phyloP scores from a whole-genome alignment of 1,140 invertebrate species.

The Cotesia typhae region DNA sequence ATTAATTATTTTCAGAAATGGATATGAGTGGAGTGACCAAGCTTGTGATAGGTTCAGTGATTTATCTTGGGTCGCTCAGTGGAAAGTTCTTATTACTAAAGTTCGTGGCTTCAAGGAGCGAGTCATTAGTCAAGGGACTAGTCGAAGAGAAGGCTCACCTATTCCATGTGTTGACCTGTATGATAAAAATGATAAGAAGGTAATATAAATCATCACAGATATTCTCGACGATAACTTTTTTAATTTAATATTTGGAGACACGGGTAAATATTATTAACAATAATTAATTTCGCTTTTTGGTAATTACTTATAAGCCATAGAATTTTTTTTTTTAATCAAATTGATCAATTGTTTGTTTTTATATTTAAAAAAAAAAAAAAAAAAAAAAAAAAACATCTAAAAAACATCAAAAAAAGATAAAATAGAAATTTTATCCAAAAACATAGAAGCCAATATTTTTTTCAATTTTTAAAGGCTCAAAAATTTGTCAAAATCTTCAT shows the following conservation, averaged over 20 bases:
- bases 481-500: too few species aligned
- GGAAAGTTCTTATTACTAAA: slow-evolving; percentile 74
- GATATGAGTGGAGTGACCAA: slow-evolving; percentile 70
- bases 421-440: neutral
- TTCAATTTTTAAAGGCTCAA: too few species aligned
- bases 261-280: too few species aligned
- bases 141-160: slow-evolving; percentile 44
- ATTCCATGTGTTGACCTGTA: slow-evolving; percentile 51
- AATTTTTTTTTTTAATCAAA: too few species aligned
- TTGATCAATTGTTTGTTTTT: too few species aligned
- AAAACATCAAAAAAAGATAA: neutral
- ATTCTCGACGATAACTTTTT: neutral
- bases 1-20: slow-evolving; percentile 35
- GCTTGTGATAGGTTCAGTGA: slow-evolving; percentile 78
- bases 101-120: slow-evolving; percentile 74
- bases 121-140: slow-evolving; percentile 18
- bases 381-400: too few species aligned
- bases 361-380: too few species aligned
- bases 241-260: too few species aligned
- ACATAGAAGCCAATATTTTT: too few species aligned
- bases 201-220: slow-evolving; percentile 36
- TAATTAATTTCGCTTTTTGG: neutral
- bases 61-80: slow-evolving; percentile 71
- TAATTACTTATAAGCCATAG: too few species aligned
- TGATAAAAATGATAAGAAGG: slow-evolving; percentile 44